A percentile compares a stretch with the other conserved stretches of the same genome.
phyloP scores from a whole-genome alignment of 2,797 vertebrate genomes.

The Bufotes viridis region DNA sequence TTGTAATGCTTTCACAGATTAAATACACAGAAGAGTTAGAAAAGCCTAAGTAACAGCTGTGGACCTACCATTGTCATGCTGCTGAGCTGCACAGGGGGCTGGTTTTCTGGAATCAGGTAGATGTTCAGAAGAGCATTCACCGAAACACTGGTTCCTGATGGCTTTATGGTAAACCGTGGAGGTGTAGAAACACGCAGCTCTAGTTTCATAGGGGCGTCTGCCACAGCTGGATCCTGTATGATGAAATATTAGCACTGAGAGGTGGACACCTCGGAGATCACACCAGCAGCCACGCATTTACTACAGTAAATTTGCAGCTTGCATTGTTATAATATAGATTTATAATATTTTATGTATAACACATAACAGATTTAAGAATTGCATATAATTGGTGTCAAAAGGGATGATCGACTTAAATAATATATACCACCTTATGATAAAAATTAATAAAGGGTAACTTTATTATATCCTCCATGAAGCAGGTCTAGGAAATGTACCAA shows the following conservation, averaged over 20 bases:
- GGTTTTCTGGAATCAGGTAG: constrained; percentile 76
- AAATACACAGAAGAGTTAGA: background rate
- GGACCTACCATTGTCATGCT: constrained; percentile 89
- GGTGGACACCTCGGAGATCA: background rate
- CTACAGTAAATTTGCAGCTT: background rate
- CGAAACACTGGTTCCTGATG: constrained; percentile 81
- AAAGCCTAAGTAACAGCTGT: background rate
- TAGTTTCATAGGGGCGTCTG: constrained; percentile 83
- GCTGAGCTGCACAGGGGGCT: constrained; percentile 82
- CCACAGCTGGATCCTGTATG: constrained; percentile 81
- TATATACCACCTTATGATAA: too few relatives aligned
- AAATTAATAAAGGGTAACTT: too few relatives aligned
- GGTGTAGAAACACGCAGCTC: constrained; percentile 79
- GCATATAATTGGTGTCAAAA: too few relatives aligned
- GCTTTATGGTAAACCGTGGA: constrained; percentile 85
- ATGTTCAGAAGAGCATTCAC: constrained; percentile 85
- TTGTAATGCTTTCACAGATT: background rate
- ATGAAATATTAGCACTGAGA: background rate
- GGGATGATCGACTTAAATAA: too few relatives aligned
- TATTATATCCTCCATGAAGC: too few relatives aligned
- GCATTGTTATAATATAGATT: background rate
- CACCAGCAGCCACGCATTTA: background rate
- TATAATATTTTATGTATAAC: too few relatives aligned
- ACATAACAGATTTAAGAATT: too few relatives aligned
- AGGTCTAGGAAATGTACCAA: too few relatives aligned